Evolutionary conservation across 2,888 invertebrate genomes (phyloP), one percentile per base, ranked within the genome.

Genomic region (Congeria kusceri): DNA sequence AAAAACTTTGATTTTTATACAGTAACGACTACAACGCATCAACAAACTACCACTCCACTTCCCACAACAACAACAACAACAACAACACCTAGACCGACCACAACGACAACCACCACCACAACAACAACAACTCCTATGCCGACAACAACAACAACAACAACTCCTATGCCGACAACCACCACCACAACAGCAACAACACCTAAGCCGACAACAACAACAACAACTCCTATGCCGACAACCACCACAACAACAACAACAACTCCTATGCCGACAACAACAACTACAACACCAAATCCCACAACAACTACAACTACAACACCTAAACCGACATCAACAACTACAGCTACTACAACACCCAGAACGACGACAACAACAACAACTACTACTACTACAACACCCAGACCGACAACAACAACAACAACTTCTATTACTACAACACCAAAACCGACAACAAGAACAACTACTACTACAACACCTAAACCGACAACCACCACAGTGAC

Each of bases 181-280:
- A 47, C 73, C 15, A 66, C 66, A 23, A 23, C 61, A 28, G 28
- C 11, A 11, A 29, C n/a, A 27, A 61, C 62, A 0, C 28, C 53
- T 27, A 39, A 23, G 29, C 20, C 32, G 28, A 66, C 18, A 7
- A 56, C 57, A 20, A 57, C 47, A 11, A 44, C 56, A 44, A 49
- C 67, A 62, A 61, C 62, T 3, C 25, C 61, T 20, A 39, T 62
- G 57, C 32, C 61, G 29, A 57, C 49, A 0, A 72, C 68, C 18
- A 39, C 56, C 1, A 65, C 63, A 25, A 32, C 72, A 29, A 61
- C 63, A 20, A 28, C 56, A 27, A 44, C 64, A 32, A 56, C 63
- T 13, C 15, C 47, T 11, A 27, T 62, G 7, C 53, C 47, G 28
- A 27, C 62, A 15, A 27, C 46, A 7, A 39, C 28, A 23, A 15